Percentiles rank a stretch among this genome's conserved stretches.
Conservation (phyloP, 2,888 invertebrate genomes). For the Diarsia mendica region DNA sequence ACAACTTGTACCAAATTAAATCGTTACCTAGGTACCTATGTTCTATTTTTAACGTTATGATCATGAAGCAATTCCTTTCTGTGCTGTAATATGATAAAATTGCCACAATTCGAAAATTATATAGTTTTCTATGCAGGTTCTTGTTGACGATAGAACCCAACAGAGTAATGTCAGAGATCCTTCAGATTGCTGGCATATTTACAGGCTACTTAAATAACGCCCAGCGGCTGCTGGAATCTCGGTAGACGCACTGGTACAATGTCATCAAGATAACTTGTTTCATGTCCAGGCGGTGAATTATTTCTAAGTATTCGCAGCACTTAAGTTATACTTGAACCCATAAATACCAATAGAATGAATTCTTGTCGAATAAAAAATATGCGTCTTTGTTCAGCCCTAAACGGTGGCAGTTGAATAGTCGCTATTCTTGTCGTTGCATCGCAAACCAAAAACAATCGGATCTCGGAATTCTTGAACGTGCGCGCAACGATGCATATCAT, state of each 20-base stretch:
- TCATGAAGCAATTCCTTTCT: conserved; percentile 21
- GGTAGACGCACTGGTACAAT: conserved; percentile 32
- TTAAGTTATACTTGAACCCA: conserved; percentile 15
- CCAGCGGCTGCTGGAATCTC: conserved; percentile 57
- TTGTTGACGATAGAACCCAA: conserved; percentile 39
- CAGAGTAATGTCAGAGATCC: conserved; percentile 54
- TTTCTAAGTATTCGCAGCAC: conserved; percentile 37
- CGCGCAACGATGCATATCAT: conserved; percentile 71
- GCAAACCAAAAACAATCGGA: conserved; percentile 71
- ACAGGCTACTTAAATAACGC: conserved; percentile 55
- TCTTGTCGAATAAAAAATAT: conserved; percentile 25
- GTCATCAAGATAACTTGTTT: conserved; percentile 48
- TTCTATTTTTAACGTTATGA: conserved; percentile 31
- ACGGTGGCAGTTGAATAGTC: conserved; percentile 50
- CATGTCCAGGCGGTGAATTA: conserved; percentile 27
- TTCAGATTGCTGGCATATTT: conserved; percentile 55
- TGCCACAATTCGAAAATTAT: conserved; percentile 45
- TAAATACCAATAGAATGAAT: conserved; percentile 19
- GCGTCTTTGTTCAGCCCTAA: conserved; percentile 44
- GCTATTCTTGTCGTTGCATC: conserved; percentile 60
- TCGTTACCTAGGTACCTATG: background rate
- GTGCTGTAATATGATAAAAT: conserved; percentile 26
- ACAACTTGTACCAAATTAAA: conserved; percentile 5
- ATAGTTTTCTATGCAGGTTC: conserved; percentile 28
- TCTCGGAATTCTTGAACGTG: conserved; percentile 71